Conservation (phyloP, 1,140 invertebrate genomes). For the Copidosoma floridanum region DNA sequence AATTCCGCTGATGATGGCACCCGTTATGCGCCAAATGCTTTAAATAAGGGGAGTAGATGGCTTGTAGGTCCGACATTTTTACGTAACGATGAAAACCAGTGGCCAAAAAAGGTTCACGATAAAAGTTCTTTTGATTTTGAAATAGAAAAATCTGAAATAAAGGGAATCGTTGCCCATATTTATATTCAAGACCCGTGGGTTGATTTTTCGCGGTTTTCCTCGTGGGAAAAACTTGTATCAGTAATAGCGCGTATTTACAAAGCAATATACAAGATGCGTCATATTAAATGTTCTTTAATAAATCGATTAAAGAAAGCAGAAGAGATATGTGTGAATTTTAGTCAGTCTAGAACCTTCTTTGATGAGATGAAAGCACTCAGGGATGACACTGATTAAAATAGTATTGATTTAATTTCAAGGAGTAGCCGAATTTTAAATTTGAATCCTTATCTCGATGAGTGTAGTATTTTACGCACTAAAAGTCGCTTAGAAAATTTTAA, state of each 20-base stretch:
- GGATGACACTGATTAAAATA: no score
- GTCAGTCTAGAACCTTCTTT: background rate
- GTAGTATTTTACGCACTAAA: background rate
- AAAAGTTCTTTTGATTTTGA: background rate
- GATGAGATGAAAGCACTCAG: background rate
- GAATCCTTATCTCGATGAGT: background rate
- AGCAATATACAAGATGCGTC: background rate
- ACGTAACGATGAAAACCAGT: background rate
- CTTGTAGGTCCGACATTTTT: background rate
- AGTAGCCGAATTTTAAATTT: background rate
- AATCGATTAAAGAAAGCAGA: background rate
- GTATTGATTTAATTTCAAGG: background rate
- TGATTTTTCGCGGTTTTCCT: background rate
- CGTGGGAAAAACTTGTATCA: background rate
- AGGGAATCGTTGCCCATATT: background rate
- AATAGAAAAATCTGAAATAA: background rate
- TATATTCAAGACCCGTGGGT: background rate
- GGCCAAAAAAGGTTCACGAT: background rate
- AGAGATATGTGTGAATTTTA: background rate
- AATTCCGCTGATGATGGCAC: conserved; percentile 50
- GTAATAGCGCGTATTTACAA: background rate
- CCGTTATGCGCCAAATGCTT: background rate
- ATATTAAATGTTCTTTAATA: background rate
- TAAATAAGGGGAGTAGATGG: background rate
- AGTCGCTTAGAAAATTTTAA: background rate